Percentiles rank a stretch among this genome's conserved stretches.
Evolutionary conservation across 2,888 invertebrate species (phyloP).

Genomic region (Cepaea hortensis): DNA sequence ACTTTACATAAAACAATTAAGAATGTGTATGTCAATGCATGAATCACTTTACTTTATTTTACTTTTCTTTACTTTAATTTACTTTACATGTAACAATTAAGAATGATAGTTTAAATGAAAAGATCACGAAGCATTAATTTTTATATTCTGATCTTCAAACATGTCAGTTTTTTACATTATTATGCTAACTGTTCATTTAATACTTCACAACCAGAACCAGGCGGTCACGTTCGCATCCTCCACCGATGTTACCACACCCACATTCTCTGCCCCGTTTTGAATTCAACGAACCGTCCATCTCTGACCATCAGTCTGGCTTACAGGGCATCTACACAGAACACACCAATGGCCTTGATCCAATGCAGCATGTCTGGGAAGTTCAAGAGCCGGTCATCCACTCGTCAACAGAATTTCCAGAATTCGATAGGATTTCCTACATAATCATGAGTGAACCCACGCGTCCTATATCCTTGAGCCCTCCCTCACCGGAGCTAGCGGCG

Average conservation of each 20-base stretch:
- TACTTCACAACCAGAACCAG: background rate
- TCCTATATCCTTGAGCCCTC: background rate
- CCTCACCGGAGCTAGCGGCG: background rate
- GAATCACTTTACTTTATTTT: too few relatives aligned
- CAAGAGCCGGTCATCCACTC: background rate
- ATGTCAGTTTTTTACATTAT: background rate
- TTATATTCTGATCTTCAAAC: background rate
- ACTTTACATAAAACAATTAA: too few relatives aligned
- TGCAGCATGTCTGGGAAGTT: background rate
- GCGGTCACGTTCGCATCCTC: background rate
- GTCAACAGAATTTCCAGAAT: background rate
- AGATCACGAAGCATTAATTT: too few relatives aligned
- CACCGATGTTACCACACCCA: background rate
- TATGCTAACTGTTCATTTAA: background rate
- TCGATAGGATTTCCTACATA: background rate
- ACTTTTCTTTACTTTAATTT: too few relatives aligned
- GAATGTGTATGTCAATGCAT: too few relatives aligned
- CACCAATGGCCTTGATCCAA: background rate
- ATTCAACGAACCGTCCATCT: background rate
- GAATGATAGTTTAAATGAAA: too few relatives aligned
- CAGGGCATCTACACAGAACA: background rate
- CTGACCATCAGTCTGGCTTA: background rate
- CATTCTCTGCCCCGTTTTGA: background rate
- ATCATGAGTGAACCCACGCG: background rate
- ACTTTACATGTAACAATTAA: too few relatives aligned